Base-by-base conservation (phyloP, 1,140 invertebrate genomes). In the Formica selysi region DNA sequence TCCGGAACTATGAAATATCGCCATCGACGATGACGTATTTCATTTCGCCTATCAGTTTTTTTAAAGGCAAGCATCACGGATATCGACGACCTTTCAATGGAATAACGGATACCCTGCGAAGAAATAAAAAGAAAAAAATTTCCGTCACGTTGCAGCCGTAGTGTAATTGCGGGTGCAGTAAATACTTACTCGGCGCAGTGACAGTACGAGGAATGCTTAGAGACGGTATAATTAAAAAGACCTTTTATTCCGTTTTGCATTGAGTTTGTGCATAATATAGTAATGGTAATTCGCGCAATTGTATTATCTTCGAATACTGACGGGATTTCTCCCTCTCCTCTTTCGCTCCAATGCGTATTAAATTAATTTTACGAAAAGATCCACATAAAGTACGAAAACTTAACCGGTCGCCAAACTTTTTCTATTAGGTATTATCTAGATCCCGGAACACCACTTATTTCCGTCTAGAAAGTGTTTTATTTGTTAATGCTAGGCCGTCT, bases 61-160 rank as follows among this genome's bases (percentile, higher is more conserved):
- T 79, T 87, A 78, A 90, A 90, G 89, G 89, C 88, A 90, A 79
- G 76, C 74, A 90, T 88, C 89, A 88, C 78, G 78, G 80, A 84
- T 90, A 90, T 90, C 89, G 88, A 90, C 79, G 88, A 84, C 79
- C 88, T 79, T 90, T 90, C 89, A 90, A 90, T 89, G 78, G 73
- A 59, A 89, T 81, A 87, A 80, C 87, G 85, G 73, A 90, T 90
- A 76, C 71, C 41, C 70, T 48, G 80, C 59, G 71, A 74, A 71
- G 73, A 89, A 89, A 80, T 61, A 83, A 89, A 89, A 74, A 71
- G 65, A 86, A 89, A 80, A 81, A 81, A 89, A 88, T 32, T 64
- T 44, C 16, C 48, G 41, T 38, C 83, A 62, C 68, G 70, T 89
- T 76, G 78, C 87, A 81, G 41, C 51, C n/a, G 19, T 51, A 16